Conservation (phyloP, 2,797 vertebrate genomes). For the Gambelia wislizenii region DNA sequence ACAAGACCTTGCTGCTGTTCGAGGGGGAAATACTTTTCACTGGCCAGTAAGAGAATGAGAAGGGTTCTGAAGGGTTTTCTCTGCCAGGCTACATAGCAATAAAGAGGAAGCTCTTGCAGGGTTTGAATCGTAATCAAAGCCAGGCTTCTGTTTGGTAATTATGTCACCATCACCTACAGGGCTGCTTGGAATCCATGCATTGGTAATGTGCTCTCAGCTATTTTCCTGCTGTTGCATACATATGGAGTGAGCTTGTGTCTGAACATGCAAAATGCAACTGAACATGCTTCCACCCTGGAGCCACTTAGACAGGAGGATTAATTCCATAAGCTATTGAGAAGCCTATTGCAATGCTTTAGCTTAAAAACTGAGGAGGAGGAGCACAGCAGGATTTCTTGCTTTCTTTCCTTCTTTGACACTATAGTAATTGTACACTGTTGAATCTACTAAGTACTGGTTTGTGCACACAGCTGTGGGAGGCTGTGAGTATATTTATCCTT, state of each 20-base stretch:
- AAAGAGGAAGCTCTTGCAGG: conserved; percentile 20
- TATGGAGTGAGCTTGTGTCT: conserved; percentile 25
- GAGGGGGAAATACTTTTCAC: neutral
- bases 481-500: neutral
- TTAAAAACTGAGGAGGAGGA: neutral
- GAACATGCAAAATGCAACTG: conserved; percentile 28
- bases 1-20: neutral
- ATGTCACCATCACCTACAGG: conserved; percentile 57
- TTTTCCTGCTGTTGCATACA: conserved; percentile 15
- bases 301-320: neutral
- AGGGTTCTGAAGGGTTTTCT: conserved; percentile 13
- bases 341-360: neutral
- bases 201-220: conserved; percentile 16
- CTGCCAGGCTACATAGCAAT: conserved; percentile 4
- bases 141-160: conserved; percentile 48
- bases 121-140: neutral
- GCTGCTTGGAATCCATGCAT: conserved; percentile 48
- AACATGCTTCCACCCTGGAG: conserved; percentile 25
- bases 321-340: neutral
- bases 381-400: neutral
- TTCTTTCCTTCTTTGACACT: neutral
- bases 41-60: conserved; percentile 37
- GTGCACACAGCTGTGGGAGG: neutral
- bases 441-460: neutral
- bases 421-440: neutral